Evolutionary conservation across 1,140 invertebrate genomes (phyloP), one percentile per base, ranked within the genome.

Genomic region (Holotrichia oblita): DNA sequence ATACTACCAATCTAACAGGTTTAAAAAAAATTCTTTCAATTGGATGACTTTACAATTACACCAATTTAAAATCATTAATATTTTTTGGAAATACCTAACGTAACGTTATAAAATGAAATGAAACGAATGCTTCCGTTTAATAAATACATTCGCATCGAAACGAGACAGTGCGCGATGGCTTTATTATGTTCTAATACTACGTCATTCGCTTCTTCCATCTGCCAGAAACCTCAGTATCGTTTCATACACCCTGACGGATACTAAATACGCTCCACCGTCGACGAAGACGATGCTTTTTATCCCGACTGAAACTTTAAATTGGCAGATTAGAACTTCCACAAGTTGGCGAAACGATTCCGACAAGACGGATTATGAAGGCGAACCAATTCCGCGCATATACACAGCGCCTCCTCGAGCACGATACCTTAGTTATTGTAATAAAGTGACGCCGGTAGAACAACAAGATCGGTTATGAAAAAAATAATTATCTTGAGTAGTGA

Each of bases 321-420:
- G 48, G 48, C 48, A 55, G 48, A 55, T 55, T 55, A 55, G 17
- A 55, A 55, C 48, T 55, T 55, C 48, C 48, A 55, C 48, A 55
- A 55, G 48, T 55, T 17, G 48, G 17, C 48, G 48, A 55, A 55
- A 55, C 48, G 48, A 14, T 55, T 55, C 27, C 48, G 17, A 55
- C 48, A 55, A 55, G 48, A 55, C 48, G 17, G 48, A 55, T 55
- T 55, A 55, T 55, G 14, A 55, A n/a, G 6, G 48, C 6, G 14
- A 55, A 55, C 48, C 48, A 17, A 55, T 55, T n/a, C 48, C 17
- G 17, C 27, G 48, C 48, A 55, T 17, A 17, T 0, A n/a, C 48
- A 17, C 48, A 14, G 4, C 48, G 9, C 48, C 14, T 12, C 14
- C 14, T 55, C 48, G 48, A 55, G 14, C 14, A 4, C 48, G 48